Percentiles rank a stretch among this genome's conserved stretches.
These are phyloP conservation scores for Oreohelix idahoensis DNA, from an alignment of 1,140 invertebrate species.

Conservation along the genomic window DNA sequence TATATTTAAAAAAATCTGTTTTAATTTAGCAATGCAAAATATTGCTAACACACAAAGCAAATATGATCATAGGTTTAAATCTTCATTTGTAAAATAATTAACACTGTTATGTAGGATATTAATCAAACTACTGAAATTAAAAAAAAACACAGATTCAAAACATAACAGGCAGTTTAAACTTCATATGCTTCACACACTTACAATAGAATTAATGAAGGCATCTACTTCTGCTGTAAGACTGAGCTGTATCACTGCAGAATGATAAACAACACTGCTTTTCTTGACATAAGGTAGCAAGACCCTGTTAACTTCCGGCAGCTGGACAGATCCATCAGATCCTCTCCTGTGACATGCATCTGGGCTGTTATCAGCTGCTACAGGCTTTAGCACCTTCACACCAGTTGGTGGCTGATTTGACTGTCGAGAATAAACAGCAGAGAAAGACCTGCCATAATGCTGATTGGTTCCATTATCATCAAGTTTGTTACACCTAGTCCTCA, in stretches of 20 bases:
- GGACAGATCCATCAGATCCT: constrained; percentile 10
- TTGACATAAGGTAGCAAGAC: constrained; percentile 36
- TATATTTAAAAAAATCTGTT: no score
- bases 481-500: background rate
- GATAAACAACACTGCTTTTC: constrained; percentile 62
- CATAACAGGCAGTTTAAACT: no score
- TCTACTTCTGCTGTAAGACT: constrained; percentile 59
- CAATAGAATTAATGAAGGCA: constrained; percentile 61
- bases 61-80: no score
- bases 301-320: constrained; percentile 19
- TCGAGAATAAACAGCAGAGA: constrained; percentile 9
- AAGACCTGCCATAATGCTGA: background rate
- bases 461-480: background rate
- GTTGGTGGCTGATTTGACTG: background rate
- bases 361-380: background rate
- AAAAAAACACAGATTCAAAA: no score
- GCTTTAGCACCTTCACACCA: background rate
- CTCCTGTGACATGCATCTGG: background rate
- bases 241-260: constrained; percentile 63
- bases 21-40: no score
- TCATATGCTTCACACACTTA: no score
- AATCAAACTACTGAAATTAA: no score
- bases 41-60: no score
- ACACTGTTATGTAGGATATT: no score
- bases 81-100: no score